Conservation (phyloP, 2,113 vertebrate genomes). For the Stigmatopora nigra region DNA sequence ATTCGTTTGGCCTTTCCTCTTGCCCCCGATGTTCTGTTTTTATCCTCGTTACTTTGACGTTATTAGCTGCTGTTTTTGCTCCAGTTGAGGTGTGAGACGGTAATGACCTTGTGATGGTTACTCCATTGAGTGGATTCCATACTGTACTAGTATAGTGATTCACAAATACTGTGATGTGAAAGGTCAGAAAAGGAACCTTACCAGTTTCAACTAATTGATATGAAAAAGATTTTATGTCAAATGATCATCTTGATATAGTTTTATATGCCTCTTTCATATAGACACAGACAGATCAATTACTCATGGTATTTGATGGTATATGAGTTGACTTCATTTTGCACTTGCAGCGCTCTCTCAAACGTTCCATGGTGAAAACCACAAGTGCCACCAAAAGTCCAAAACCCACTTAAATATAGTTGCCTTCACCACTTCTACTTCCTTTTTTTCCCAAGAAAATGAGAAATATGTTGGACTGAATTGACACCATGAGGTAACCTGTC, state of each 20-base stretch:
- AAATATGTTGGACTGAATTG: background rate
- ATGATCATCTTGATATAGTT: too few relatives aligned
- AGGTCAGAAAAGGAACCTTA: too few relatives aligned
- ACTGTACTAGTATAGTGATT: background rate
- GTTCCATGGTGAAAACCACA: too few relatives aligned
- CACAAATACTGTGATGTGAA: background rate
- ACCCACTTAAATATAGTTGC: background rate
- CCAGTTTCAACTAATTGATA: too few relatives aligned
- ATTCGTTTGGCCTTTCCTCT: constrained; percentile 52
- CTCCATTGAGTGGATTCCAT: background rate
- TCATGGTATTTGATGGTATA: too few relatives aligned
- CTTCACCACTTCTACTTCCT: background rate
- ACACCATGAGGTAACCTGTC: background rate
- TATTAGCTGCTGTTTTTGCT: constrained; percentile 30
- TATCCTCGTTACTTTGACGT: constrained; percentile 40
- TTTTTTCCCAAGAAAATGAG: background rate
- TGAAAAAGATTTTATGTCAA: too few relatives aligned
- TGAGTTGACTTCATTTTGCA: too few relatives aligned
- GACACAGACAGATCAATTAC: too few relatives aligned
- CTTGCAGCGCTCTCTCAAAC: too few relatives aligned
- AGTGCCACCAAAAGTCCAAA: too few relatives aligned
- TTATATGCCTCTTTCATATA: too few relatives aligned
- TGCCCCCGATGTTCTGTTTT: constrained; percentile 49
- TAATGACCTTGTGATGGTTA: constrained; percentile 22
- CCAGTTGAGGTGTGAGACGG: constrained; percentile 17